Percentiles rank a stretch among this genome's conserved stretches.
phyloP scores from a whole-genome alignment of 2,113 vertebrate species.

The Laticauda laticaudata region DNA sequence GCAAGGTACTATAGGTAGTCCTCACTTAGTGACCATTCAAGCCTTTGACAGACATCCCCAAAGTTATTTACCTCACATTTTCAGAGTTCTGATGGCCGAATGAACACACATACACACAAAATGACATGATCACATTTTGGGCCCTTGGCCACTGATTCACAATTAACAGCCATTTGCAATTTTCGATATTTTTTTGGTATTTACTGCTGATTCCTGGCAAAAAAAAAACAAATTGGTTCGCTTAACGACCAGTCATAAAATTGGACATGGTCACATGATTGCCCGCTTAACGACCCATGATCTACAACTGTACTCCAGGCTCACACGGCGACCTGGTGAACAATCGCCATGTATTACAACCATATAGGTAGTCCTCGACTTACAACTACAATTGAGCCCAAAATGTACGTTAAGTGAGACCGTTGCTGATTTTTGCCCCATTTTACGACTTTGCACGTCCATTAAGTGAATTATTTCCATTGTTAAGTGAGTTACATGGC shows the following conservation, averaged over 20 bases:
- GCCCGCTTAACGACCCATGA: rapidly evolving
- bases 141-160: neutral
- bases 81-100: neutral
- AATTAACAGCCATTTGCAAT: neutral
- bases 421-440: too few relatives aligned
- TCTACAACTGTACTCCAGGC: too few relatives aligned
- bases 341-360: neutral
- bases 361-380: too few relatives aligned
- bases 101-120: neutral
- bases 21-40: neutral
- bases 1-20: neutral
- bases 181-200: neutral
- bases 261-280: neutral
- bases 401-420: too few relatives aligned
- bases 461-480: too few relatives aligned
- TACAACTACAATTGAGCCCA: neutral
- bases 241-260: neutral
- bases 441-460: too few relatives aligned
- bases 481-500: too few relatives aligned
- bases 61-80: neutral
- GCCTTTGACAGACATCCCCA: neutral
- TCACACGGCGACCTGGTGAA: neutral
- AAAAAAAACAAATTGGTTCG: neutral
- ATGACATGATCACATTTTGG: neutral
- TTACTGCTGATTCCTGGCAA: neutral